Percentiles rank a stretch among this genome's conserved stretches.
Conservation (phyloP, 2,888 invertebrate genomes). For the Achlya flavicornis region DNA sequence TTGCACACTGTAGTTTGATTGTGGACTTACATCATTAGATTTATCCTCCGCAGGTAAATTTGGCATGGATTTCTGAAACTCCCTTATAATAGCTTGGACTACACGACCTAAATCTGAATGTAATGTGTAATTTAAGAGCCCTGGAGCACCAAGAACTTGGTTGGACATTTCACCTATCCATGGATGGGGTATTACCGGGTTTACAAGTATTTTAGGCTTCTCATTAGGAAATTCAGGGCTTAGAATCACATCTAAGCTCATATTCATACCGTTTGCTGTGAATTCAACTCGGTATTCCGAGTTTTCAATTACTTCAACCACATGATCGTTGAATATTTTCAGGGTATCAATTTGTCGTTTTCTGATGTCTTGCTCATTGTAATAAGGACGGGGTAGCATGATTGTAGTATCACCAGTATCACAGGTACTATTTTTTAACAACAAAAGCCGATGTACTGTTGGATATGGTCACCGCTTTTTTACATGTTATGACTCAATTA, state of each 20-base stretch:
- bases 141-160: slow-evolving; percentile 89
- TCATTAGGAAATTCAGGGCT: slow-evolving; percentile 90
- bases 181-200: slow-evolving; percentile 87
- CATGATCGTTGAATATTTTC: slow-evolving; percentile 93
- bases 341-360: slow-evolving; percentile 91
- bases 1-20: slow-evolving; percentile 52
- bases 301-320: slow-evolving; percentile 87
- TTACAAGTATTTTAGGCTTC: slow-evolving; percentile 87
- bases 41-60: slow-evolving; percentile 70
- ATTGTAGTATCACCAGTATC: slow-evolving; percentile 10
- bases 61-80: slow-evolving; percentile 85
- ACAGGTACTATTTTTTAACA: background rate
- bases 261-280: slow-evolving; percentile 85
- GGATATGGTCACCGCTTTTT: background rate
- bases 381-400: slow-evolving; percentile 84
- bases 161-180: slow-evolving; percentile 88
- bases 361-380: slow-evolving; percentile 82
- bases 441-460: background rate
- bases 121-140: slow-evolving; percentile 89
- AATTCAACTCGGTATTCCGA: slow-evolving; percentile 90
- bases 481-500: background rate
- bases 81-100: slow-evolving; percentile 91
- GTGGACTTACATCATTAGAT: slow-evolving; percentile 60
- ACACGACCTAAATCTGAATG: slow-evolving; percentile 92
- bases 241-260: slow-evolving; percentile 87